Conservation (phyloP, 2,113 vertebrate genomes). For the Rhinolophus sinicus region DNA sequence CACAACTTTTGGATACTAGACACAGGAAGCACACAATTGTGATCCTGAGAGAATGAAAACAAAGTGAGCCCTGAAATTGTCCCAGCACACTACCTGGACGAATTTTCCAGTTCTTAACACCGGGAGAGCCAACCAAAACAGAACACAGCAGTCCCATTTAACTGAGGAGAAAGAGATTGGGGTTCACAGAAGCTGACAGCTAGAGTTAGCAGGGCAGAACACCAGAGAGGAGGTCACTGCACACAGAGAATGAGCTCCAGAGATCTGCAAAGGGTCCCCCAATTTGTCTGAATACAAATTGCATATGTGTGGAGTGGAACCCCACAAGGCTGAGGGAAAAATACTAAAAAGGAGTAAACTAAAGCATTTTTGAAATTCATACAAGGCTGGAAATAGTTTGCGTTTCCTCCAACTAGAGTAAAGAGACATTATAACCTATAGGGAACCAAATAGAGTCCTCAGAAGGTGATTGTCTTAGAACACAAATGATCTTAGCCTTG, state of each 20-base stretch:
- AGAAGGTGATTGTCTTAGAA: background rate
- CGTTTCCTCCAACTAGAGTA: background rate
- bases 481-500: background rate
- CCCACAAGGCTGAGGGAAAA: background rate
- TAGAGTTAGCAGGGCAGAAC: background rate
- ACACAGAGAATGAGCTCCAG: background rate
- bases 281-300: too few relatives aligned
- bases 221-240: background rate
- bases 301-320: background rate
- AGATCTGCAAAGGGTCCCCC: background rate
- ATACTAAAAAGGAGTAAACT: background rate
- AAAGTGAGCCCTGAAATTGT: background rate
- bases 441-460: accelerated
- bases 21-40: background rate
- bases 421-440: background rate
- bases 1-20: background rate
- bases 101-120: background rate
- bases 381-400: background rate
- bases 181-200: background rate
- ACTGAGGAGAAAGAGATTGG: background rate
- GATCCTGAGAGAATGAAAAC: background rate
- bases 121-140: too few relatives aligned
- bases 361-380: too few relatives aligned
- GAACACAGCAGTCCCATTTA: background rate
- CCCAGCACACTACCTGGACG: background rate